Conservation (phyloP, 2,888 invertebrate species). For the Osedax frankpressi region DNA sequence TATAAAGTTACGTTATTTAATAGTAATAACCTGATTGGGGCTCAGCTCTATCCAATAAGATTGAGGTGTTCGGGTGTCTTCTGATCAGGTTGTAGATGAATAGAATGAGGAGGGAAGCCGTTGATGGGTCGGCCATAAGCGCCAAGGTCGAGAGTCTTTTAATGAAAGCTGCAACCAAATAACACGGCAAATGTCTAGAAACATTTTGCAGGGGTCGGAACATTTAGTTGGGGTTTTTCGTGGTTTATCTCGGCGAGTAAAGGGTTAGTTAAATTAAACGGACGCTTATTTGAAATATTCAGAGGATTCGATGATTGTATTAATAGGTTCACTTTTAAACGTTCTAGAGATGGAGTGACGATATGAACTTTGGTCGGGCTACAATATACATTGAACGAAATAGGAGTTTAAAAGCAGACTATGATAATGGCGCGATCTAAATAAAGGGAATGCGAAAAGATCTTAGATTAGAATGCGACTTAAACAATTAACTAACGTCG, state of each 20-base stretch:
- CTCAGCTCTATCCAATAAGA: slow-evolving; percentile 34
- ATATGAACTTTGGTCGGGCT: too few relatives aligned
- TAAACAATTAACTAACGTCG: slow-evolving; percentile 57
- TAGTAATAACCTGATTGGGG: too few relatives aligned
- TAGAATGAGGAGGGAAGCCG: slow-evolving; percentile 34
- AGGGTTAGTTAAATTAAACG: too few relatives aligned
- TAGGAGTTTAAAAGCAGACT: too few relatives aligned
- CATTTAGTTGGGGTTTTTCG: neutral
- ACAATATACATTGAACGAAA: too few relatives aligned
- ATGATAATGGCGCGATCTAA: too few relatives aligned
- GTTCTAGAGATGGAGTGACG: too few relatives aligned
- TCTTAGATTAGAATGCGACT: neutral
- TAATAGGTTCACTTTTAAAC: too few relatives aligned
- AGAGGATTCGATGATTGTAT: too few relatives aligned
- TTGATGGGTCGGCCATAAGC: slow-evolving; percentile 61
- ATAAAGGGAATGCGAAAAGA: neutral
- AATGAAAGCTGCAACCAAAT: slow-evolving; percentile 78
- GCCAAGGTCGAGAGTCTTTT: slow-evolving; percentile 74
- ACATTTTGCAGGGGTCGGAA: neutral
- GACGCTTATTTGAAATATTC: too few relatives aligned
- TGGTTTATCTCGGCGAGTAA: neutral
- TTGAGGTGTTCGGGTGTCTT: slow-evolving; percentile 57
- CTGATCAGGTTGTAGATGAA: slow-evolving; percentile 73
- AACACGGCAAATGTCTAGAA: slow-evolving; percentile 72
- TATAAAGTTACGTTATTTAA: too few relatives aligned